Evolutionary conservation across 2,888 invertebrate genomes (phyloP).

Genomic region (Polyploca ridens): DNA sequence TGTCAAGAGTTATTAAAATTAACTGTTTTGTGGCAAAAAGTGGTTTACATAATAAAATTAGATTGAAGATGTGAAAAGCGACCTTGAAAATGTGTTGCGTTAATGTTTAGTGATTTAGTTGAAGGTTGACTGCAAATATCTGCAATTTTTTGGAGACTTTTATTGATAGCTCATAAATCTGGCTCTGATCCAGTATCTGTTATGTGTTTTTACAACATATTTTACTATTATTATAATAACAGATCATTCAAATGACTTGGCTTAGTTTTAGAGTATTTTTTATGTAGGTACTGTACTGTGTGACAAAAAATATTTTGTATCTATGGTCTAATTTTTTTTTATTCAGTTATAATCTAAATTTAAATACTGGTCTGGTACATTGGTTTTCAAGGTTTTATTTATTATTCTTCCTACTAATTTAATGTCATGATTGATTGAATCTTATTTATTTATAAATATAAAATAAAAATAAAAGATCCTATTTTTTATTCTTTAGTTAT

Average conservation of each 20-base stretch:
- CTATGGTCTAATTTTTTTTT: not conserved
- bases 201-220: not conserved
- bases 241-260: not conserved
- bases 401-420: not conserved
- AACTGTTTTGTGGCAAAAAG: slow-evolving; percentile 9
- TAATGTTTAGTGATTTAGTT: not conserved
- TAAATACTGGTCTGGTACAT: not conserved
- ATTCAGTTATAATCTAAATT: not conserved
- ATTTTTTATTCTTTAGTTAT: no score
- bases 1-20: not conserved
- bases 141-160: not conserved
- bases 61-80: not conserved
- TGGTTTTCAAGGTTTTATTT: not conserved
- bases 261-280: no score
- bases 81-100: slow-evolving; percentile 14
- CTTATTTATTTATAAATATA: no score
- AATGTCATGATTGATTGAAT: no score
- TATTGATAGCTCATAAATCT: not conserved
- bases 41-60: slow-evolving; percentile 12
- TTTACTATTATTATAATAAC: not conserved
- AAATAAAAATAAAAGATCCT: no score
- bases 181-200: not conserved
- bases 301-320: not conserved
- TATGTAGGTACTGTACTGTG: no score
- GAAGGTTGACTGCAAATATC: slow-evolving; percentile 2